Conservation (phyloP, 1,140 invertebrate genomes). For the Pseudomyrmex pallidus region DNA sequence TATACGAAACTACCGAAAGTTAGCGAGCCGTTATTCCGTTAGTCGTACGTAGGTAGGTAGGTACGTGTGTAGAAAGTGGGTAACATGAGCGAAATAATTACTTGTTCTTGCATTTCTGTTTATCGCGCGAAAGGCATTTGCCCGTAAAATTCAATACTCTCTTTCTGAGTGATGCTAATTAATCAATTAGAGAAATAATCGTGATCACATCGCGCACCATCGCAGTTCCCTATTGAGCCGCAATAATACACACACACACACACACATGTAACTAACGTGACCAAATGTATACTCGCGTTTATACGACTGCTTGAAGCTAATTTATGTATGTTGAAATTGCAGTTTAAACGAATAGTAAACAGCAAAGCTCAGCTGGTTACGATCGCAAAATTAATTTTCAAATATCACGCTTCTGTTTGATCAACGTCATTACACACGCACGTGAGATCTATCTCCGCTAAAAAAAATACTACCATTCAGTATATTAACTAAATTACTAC, state of each 20-base stretch:
- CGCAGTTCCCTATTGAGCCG: background rate
- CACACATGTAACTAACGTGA: constrained; percentile 40
- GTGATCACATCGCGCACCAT: background rate
- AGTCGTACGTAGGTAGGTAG: constrained; percentile 4
- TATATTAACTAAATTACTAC: background rate
- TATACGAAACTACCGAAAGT: constrained; percentile 50
- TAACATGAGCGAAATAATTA: constrained; percentile 50
- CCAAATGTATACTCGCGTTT: constrained; percentile 34
- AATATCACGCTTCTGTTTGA: constrained; percentile 39
- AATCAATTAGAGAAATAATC: constrained; percentile 64
- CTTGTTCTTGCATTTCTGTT: constrained; percentile 16
- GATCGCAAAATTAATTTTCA: constrained; percentile 65
- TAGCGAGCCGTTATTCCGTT: constrained; percentile 22
- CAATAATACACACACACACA: constrained; percentile 20
- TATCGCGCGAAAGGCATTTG: constrained; percentile 25
- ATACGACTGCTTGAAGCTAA: constrained; percentile 5
- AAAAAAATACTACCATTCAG: constrained; percentile 20
- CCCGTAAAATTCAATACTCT: constrained; percentile 44
- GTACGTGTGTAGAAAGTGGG: background rate
- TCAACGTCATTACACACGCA: background rate
- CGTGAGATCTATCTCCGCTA: background rate
- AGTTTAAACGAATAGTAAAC: constrained; percentile 51
- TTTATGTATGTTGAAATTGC: constrained; percentile 56
- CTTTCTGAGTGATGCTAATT: constrained; percentile 32
- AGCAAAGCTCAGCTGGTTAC: constrained; percentile 49